Evolutionary conservation across 2,113 vertebrate genomes (phyloP).

Genomic region (Phylloscopus trochiloides): DNA sequence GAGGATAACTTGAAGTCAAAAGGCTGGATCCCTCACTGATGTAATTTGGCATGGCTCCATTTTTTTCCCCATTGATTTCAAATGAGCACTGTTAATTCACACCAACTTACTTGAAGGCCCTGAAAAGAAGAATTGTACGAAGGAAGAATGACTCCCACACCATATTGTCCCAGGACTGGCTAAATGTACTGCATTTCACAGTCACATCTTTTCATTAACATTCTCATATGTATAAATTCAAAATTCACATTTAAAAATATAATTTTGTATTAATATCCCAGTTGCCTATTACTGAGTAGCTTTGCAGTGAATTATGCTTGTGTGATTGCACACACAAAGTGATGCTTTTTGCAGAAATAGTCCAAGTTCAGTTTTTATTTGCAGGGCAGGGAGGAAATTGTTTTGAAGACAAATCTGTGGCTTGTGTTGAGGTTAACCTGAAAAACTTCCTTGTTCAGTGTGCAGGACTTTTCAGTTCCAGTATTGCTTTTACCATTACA

Average conservation of each 20-base stretch:
- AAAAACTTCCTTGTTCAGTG: conserved; percentile 44
- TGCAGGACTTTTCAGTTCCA: conserved; percentile 17
- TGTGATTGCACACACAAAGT: not conserved
- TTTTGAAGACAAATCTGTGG: conserved; percentile 3
- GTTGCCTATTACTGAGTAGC: not conserved
- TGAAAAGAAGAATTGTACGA: conserved; percentile 32
- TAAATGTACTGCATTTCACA: conserved; percentile 1
- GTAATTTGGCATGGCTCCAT: conserved; percentile 41
- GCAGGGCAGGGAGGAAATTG: not conserved
- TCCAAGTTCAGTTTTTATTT: not conserved
- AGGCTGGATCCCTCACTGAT: conserved; percentile 48
- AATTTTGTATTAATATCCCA: not conserved
- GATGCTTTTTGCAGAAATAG: not conserved
- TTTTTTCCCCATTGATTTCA: conserved; percentile 35
- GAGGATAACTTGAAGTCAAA: conserved; percentile 65
- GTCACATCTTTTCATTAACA: not conserved
- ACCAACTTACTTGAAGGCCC: conserved; percentile 10
- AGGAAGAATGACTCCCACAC: conserved; percentile 12
- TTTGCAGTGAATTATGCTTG: not conserved
- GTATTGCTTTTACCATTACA: conserved; percentile 47
- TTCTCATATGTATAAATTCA: not conserved
- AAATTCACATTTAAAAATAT: not conserved
- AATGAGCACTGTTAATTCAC: conserved; percentile 53
- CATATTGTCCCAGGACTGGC: conserved; percentile 32
- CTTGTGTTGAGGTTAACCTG: conserved; percentile 35